Base-by-base conservation (phyloP, 2,797 vertebrate species). In the Pipistrellus pygmaeus region DNA sequence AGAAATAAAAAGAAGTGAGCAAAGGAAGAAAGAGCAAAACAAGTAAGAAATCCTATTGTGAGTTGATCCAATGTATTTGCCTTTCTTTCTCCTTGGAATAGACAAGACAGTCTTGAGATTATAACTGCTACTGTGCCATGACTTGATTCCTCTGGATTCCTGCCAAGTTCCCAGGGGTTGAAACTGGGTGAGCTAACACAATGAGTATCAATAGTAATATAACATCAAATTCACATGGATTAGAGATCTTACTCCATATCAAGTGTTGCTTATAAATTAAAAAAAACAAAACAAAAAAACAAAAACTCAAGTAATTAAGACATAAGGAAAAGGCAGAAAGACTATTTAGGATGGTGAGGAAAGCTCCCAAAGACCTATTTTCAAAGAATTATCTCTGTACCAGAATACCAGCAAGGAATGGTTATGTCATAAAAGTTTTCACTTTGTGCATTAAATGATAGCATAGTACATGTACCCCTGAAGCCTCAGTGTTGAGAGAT, bases 91-190 rank as follows among this genome's bases (percentile, higher is more conserved):
- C n/a, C 20, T 77, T 72, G 32, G 62, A 60, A 73, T n/a, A 82
- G 2, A 17, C 23, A 38, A 35, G 12, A 86, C 20, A 15, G 10
- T 85, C 5, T 66, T 60, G 20, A 85, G 20, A 68, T 38, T 23
- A 17, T 46, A 2, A 44, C 3, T n/a, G 7, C 3, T 23, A 20
- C 6, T 17, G 0, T 8, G 18, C 2, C 20, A 27, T 30, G 80
- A 80, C 7, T 81, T 60, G 2, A 80, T 69, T 73, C 20, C 8
- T 75, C 2, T 78, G 3, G 8, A 75, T 89, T 78, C 14, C 27
- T 72, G 18, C 15, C 23, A 21, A 13, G 0, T 51, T 76, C 18
- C 15, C 25, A 41, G 13, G 8, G 23, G 0, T 15, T 80, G 38
- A 71, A 69, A 41, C 17, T 38, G 6, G 0, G 8, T 57, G 14